These are phyloP conservation scores for Ischnura elegans DNA, from an alignment of 2,888 invertebrate species.

Conservation along the genomic window DNA sequence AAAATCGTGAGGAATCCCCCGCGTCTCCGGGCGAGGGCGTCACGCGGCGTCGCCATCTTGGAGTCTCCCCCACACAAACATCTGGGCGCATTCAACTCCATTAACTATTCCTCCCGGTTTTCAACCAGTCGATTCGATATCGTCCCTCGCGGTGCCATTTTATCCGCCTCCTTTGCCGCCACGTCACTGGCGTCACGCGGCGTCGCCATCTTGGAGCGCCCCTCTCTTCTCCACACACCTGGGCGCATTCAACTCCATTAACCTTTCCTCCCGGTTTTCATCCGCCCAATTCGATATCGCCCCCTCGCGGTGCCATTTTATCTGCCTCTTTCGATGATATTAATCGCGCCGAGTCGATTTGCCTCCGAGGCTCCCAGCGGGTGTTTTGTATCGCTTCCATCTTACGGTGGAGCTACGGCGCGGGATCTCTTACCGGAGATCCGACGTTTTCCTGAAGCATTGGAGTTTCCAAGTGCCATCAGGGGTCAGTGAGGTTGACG, in stretches of 20 bases:
- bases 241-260: background rate
- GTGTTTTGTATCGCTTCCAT: slow-evolving; percentile 57
- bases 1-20: slow-evolving; percentile 26
- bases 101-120: slow-evolving; percentile 11
- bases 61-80: background rate
- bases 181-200: slow-evolving; percentile 51
- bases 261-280: background rate
- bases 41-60: slow-evolving; percentile 60
- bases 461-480: slow-evolving; percentile 72
- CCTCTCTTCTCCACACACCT: background rate
- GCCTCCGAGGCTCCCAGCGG: slow-evolving; percentile 56
- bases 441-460: slow-evolving; percentile 75
- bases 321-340: slow-evolving; percentile 50
- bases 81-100: background rate
- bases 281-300: slow-evolving; percentile 15
- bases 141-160: slow-evolving; percentile 1
- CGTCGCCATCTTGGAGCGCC: slow-evolving; percentile 52
- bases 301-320: slow-evolving; percentile 49
- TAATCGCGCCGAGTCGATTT: slow-evolving; percentile 48
- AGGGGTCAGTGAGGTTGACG: slow-evolving; percentile 70
- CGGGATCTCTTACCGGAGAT: background rate
- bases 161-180: slow-evolving; percentile 38
- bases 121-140: slow-evolving; percentile 9
- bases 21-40: slow-evolving; percentile 5
- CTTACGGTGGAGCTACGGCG: slow-evolving; percentile 43